Percentiles rank a stretch among this genome's conserved stretches.
Conservation (phyloP, 2,113 vertebrate genomes). For the Vombatus ursinus region DNA sequence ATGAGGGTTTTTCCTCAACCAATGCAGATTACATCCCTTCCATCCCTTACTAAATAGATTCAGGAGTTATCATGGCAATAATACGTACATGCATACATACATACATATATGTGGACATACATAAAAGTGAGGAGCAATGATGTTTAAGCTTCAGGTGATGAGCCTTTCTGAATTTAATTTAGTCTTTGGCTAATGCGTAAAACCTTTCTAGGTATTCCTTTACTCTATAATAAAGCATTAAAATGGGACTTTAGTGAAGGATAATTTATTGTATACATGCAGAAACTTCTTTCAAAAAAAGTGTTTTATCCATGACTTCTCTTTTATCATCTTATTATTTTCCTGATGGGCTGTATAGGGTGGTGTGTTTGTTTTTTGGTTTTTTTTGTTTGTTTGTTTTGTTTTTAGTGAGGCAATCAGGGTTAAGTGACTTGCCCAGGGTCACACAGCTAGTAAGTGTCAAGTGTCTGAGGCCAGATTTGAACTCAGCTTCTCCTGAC, state of each 20-base stretch:
- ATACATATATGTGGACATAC: neutral
- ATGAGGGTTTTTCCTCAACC: neutral
- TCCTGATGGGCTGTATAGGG: neutral
- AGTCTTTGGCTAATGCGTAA: neutral
- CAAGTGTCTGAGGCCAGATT: no score
- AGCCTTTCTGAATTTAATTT: neutral
- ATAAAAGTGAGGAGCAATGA: neutral
- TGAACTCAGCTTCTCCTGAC: no score
- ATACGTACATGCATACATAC: neutral
- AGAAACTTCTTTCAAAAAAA: neutral
- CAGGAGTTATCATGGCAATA: neutral
- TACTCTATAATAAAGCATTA: neutral
- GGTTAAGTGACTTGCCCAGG: no score
- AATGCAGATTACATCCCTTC: neutral
- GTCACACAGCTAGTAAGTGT: no score
- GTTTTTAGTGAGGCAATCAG: no score
- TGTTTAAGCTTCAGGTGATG: neutral
- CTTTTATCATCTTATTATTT: neutral
- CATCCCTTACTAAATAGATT: conserved; percentile 5
- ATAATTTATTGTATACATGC: neutral
- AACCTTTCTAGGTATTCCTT: neutral
- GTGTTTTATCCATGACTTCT: neutral
- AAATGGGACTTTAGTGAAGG: neutral
- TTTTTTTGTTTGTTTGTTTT: no score
- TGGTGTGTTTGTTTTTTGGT: no score